phyloP scores from a whole-genome alignment of 2,113 vertebrate genomes.

The Nyctibius bracteatus region DNA sequence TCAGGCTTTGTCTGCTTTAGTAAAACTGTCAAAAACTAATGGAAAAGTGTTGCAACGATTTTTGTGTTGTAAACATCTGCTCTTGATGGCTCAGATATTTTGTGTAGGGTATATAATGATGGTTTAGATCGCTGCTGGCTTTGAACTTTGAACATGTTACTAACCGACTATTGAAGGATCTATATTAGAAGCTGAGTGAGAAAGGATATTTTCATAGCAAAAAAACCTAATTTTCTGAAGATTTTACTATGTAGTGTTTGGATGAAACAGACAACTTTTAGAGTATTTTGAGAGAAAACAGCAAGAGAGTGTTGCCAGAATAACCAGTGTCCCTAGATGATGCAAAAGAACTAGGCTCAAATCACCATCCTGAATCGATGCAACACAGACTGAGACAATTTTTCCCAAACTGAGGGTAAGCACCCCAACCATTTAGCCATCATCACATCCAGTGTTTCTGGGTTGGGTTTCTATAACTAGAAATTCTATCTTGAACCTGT shows the following conservation, averaged over 20 bases:
- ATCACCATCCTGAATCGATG: not conserved
- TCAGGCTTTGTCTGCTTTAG: not conserved
- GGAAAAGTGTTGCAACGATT: not conserved
- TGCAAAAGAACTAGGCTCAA: not conserved
- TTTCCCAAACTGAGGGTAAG: not conserved
- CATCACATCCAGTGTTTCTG: not conserved
- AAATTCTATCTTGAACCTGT: conserved; percentile 8
- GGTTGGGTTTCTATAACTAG: not conserved
- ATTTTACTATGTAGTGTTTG: not conserved
- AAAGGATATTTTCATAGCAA: not conserved
- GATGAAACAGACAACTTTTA: not conserved
- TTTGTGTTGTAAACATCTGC: conserved; percentile 43
- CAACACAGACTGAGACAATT: not conserved
- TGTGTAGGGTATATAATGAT: not conserved
- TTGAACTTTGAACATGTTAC: conserved; percentile 1
- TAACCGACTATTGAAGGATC: not conserved
- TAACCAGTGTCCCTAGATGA: not conserved
- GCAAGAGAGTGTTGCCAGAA: not conserved
- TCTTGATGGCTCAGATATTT: not conserved
- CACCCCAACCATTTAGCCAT: not conserved
- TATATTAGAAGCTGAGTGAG: not conserved
- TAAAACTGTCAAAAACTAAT: conserved; percentile 21
- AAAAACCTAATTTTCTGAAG: not conserved
- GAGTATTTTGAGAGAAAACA: not conserved
- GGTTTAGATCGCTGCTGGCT: not conserved